A percentile compares a stretch with the other conserved stretches of the same genome.
Conservation (phyloP, 2,797 vertebrate genomes). For the Catamblyrhynchus diadema region DNA sequence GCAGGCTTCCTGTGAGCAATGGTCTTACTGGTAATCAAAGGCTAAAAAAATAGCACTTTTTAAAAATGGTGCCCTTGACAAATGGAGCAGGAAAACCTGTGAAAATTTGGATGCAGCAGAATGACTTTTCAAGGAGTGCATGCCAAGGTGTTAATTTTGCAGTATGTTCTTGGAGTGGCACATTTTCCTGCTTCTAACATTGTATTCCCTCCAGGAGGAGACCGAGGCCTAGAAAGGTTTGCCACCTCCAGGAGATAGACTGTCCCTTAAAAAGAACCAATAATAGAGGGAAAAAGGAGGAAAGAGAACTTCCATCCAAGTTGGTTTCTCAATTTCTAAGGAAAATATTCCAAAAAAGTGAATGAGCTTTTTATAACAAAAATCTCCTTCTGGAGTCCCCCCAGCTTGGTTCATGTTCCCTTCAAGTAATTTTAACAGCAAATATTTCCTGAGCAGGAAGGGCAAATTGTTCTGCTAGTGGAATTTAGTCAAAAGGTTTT, state of each 20-base stretch:
- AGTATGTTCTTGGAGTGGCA: not conserved
- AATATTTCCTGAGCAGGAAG: slow-evolving; percentile 51
- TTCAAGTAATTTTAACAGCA: slow-evolving; percentile 13
- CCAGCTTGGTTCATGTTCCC: slow-evolving; percentile 16
- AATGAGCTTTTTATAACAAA: slow-evolving; percentile 33
- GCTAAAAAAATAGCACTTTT: slow-evolving; percentile 3
- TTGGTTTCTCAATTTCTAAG: not conserved
- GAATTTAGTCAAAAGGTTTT: slow-evolving; percentile 41
- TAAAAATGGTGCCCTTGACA: not conserved
- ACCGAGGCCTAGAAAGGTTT: not conserved
- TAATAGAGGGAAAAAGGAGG: not conserved
- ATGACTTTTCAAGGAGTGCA: not conserved
- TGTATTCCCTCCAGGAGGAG: not conserved
- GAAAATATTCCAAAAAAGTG: slow-evolving; percentile 14
- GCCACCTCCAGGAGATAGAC: not conserved
- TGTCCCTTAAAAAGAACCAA: slow-evolving; percentile 35
- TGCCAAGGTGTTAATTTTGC: not conserved
- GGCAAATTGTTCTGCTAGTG: slow-evolving; percentile 30
- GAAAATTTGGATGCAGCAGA: slow-evolving; percentile 15
- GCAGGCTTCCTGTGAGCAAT: slow-evolving; percentile 49
- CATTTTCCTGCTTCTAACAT: slow-evolving; percentile 16
- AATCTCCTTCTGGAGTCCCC: slow-evolving; percentile 1
- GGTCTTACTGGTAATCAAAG: slow-evolving; percentile 39
- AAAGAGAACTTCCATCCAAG: slow-evolving; percentile 17
- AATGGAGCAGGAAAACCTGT: slow-evolving; percentile 17